Evolutionary conservation across 2,888 invertebrate genomes (phyloP).

Genomic region (Leptopterna dolabrata): DNA sequence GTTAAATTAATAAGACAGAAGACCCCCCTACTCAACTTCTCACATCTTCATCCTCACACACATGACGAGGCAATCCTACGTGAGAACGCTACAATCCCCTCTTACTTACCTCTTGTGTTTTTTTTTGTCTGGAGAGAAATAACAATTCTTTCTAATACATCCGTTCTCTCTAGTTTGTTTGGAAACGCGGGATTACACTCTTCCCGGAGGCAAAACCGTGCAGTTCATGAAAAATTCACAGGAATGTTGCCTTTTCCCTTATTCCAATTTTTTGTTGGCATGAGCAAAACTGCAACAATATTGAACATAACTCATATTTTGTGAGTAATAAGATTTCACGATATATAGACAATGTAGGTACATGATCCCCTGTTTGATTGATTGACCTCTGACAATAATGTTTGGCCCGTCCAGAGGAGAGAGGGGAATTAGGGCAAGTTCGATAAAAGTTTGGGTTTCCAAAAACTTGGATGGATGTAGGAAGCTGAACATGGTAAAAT

Average conservation of each 20-base stretch:
- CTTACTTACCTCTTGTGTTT: conserved; percentile 7
- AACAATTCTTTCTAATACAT: conserved; percentile 48
- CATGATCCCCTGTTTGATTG: no score
- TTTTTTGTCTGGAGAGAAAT: conserved; percentile 19
- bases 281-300: neutral
- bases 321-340: no score
- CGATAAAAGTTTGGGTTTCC: no score
- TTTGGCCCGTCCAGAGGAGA: no score
- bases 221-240: neutral
- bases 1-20: conserved; percentile 47
- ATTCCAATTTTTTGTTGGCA: neutral
- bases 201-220: neutral
- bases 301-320: no score
- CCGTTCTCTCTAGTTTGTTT: neutral
- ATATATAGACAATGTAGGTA: no score
- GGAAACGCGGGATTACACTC: neutral
- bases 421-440: no score
- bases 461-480: no score
- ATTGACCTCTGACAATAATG: no score
- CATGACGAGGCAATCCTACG: conserved; percentile 29
- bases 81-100: conserved; percentile 23
- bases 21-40: conserved; percentile 12
- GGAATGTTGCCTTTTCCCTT: neutral
- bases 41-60: conserved; percentile 20
- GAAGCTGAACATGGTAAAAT: no score